Evolutionary conservation across 2,113 vertebrate species (phyloP).

Genomic region (Sorex araneus): DNA sequence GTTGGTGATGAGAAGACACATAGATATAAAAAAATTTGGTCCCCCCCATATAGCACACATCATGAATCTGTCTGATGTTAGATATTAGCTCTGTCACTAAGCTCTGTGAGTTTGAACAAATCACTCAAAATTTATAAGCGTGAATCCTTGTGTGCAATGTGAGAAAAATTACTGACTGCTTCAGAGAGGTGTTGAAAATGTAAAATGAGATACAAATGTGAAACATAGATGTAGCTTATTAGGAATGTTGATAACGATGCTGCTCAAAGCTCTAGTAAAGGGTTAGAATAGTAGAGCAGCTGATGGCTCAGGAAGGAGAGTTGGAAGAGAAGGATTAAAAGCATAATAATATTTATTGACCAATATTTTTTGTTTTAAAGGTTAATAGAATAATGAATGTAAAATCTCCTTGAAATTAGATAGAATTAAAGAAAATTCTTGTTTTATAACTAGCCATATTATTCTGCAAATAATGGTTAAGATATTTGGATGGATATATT

Average conservation of each 20-base stretch:
- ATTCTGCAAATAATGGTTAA: slow-evolving; percentile 5
- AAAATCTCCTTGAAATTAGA: neutral
- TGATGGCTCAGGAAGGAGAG: neutral
- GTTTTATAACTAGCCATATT: neutral
- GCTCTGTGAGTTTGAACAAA: neutral
- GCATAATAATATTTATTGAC: too few species aligned
- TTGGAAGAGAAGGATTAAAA: neutral
- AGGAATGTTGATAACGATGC: neutral
- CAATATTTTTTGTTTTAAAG: neutral
- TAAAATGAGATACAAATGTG: neutral
- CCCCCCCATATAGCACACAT: neutral
- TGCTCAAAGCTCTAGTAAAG: neutral
- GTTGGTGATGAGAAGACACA: neutral
- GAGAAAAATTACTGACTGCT: neutral
- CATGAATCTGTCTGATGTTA: neutral
- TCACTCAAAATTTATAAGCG: neutral
- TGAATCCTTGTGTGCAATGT: neutral
- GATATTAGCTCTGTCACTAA: neutral
- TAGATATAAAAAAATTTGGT: neutral
- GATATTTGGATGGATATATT: neutral
- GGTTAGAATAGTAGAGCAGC: neutral
- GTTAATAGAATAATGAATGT: neutral
- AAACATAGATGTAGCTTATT: neutral
- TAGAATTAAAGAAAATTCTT: neutral
- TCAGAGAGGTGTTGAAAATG: neutral